These are phyloP conservation scores for Apamea sordens DNA, from an alignment of 2,888 invertebrate species.

Conservation along the genomic window DNA sequence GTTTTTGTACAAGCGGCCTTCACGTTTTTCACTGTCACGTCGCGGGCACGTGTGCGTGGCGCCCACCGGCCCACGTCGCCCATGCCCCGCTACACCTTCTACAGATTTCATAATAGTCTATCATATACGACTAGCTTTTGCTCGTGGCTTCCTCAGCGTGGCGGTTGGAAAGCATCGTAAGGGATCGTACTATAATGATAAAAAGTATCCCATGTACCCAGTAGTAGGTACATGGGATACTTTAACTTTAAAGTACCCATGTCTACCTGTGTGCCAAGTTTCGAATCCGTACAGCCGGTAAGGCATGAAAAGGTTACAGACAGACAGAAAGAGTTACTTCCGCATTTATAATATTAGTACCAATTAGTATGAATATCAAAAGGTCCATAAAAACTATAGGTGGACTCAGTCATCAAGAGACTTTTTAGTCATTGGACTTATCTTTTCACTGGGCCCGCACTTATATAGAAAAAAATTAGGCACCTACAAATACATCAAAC, in stretches of 20 bases:
- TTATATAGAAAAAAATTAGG: background rate
- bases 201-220: background rate
- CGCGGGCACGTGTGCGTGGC: constrained; percentile 57
- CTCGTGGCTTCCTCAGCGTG: background rate
- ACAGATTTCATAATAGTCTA: constrained; percentile 2
- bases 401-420: background rate
- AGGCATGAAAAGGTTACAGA: background rate
- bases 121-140: background rate
- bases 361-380: background rate
- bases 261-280: background rate
- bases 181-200: background rate
- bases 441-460: background rate
- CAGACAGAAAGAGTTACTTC: background rate
- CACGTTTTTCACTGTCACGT: constrained; percentile 76
- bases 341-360: too few relatives aligned
- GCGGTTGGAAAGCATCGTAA: background rate
- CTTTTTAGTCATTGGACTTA: background rate
- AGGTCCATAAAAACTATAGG: background rate
- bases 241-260: background rate
- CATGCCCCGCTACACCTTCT: constrained; percentile 16
- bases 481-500: background rate
- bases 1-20: constrained; percentile 68
- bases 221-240: too few relatives aligned
- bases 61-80: constrained; percentile 46
- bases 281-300: background rate